These are phyloP conservation scores for Astreopora myriophthalma DNA, from an alignment of 64 coral and sea anemone genomes.

Conservation along the genomic window DNA sequence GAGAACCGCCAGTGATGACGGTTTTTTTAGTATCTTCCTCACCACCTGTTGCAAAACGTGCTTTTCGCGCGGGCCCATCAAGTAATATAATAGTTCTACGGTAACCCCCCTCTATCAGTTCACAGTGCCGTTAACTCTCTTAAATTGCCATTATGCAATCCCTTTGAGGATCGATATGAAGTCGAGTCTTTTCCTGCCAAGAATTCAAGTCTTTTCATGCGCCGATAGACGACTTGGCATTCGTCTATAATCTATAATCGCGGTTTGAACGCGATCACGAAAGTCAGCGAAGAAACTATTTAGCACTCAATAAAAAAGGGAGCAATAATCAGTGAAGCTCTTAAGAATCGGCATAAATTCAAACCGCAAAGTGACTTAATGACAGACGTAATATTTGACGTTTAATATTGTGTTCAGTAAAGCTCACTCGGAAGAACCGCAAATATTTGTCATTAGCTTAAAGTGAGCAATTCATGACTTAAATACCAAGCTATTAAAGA, in stretches of 20 bases:
- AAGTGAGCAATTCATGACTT: not conserved
- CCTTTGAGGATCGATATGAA: no score
- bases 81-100: no score
- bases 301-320: not conserved
- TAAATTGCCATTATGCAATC: no score
- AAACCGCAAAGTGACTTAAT: not conserved
- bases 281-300: not conserved
- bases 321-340: not conserved
- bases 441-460: not conserved
- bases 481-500: not conserved
- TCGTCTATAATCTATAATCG: not conserved
- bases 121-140: no score
- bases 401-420: not conserved
- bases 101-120: no score
- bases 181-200: no score
- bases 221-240: not conserved
- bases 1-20: no score
- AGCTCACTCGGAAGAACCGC: not conserved
- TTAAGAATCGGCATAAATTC: not conserved
- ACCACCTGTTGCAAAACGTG: no score
- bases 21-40: no score
- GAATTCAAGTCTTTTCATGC: no score
- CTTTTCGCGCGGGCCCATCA: no score
- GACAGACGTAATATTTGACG: conserved; percentile 17
- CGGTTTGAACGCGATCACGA: no score